phyloP scores from a whole-genome alignment of 2,888 invertebrate genomes.

The Morpho helenor region DNA sequence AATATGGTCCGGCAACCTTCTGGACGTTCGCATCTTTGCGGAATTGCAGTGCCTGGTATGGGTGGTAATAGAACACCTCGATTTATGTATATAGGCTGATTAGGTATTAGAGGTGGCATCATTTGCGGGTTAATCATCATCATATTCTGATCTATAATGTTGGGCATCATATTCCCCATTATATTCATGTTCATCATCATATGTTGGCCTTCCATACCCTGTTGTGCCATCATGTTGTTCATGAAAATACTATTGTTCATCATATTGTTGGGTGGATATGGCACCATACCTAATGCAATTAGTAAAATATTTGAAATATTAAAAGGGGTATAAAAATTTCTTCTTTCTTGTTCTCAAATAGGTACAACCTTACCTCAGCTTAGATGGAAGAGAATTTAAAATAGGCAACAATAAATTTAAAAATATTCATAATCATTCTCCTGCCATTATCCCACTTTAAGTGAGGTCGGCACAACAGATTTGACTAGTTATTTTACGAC shows the following conservation, averaged over 20 bases:
- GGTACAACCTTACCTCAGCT: too few relatives aligned
- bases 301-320: background rate
- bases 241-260: slow-evolving; percentile 15
- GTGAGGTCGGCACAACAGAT: too few relatives aligned
- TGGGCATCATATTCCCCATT: slow-evolving; percentile 56
- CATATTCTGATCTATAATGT: slow-evolving; percentile 79
- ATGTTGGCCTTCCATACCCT: slow-evolving; percentile 41
- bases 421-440: too few relatives aligned
- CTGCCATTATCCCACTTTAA: too few relatives aligned
- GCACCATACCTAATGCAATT: slow-evolving; percentile 35
- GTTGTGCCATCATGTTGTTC: slow-evolving; percentile 20
- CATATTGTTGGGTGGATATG: slow-evolving; percentile 20
- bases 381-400: too few relatives aligned
- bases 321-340: too few relatives aligned
- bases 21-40: slow-evolving; percentile 90
- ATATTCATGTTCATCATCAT: slow-evolving; percentile 68
- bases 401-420: too few relatives aligned
- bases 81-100: slow-evolving; percentile 75
- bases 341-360: too few relatives aligned
- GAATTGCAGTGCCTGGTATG: slow-evolving; percentile 87
- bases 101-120: slow-evolving; percentile 32
- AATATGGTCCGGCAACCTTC: slow-evolving; percentile 95
- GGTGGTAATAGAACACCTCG: slow-evolving; percentile 91
- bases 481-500: too few relatives aligned
- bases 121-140: slow-evolving; percentile 56